Base-by-base conservation (phyloP, 2,797 vertebrate species). In the Microcaecilia unicolor region DNA sequence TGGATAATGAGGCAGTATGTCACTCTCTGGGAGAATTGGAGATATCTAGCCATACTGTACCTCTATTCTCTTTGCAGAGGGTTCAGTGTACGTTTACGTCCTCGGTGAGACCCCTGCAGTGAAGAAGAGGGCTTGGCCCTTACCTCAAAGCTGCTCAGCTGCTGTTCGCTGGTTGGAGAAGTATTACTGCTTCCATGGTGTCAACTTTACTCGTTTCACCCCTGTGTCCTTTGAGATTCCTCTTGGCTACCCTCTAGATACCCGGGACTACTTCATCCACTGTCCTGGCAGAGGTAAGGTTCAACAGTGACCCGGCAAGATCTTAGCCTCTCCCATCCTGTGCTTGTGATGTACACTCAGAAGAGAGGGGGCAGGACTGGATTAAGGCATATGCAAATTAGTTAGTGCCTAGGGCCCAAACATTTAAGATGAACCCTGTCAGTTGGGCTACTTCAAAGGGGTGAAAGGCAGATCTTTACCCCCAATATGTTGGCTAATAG, bases 141-240 rank as follows among this genome's bases (percentile, higher is more conserved):
- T 58, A 2, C 44, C 91, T 22, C 65, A 77, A 2, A 41, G 34
- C 22, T 92, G 91, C 55, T 72, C 77, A 0, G 75, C 89, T 0
- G 81, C 60, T 1, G 31, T 84, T 6, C 80, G 75, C 40, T 95
- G 92, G 92, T 31, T 81, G 12, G 84, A 81, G 47, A 80, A 81
- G 31, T 86, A 87, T 64, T 97, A 88, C 73, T 95, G 92, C 59
- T 88, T 93, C 74, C 78, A 70, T 20, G 87, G 85, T 6, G 37
- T 81, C 51, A 57, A 47, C 21, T 95, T 97, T 69, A 77, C 76
- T 33, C 75, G 72, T 28, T 95, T 97, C 33, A 1, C 89, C 41
- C 91, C 88, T 0, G 4, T 74, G 9, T 45, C 71, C 0, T 90
- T 90, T 12, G 30, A 66, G 1, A 78, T 88, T 29, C 52, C 2